These are phyloP conservation scores for Chloroclystis v-ata DNA, from an alignment of 2,888 invertebrate genomes.

Conservation along the genomic window DNA sequence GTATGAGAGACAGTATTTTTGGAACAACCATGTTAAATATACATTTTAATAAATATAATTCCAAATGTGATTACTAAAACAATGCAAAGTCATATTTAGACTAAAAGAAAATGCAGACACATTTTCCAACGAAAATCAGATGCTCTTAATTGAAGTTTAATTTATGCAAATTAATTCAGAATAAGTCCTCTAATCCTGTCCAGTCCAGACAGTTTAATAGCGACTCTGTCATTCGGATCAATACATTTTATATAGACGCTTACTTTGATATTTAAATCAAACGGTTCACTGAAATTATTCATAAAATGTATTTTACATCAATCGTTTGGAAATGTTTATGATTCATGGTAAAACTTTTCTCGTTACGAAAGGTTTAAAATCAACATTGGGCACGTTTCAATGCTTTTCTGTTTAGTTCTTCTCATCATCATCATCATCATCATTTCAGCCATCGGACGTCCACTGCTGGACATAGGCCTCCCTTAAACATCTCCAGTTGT, in stretches of 20 bases:
- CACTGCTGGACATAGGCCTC: too few relatives aligned
- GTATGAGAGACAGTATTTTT: too few relatives aligned
- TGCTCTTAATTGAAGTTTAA: constrained; percentile 18
- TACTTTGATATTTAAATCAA: constrained; percentile 3
- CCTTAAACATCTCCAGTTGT: too few relatives aligned
- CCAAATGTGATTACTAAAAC: too few relatives aligned
- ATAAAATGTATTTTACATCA: constrained; percentile 3
- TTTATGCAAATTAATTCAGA: constrained; percentile 32
- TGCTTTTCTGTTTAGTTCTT: background rate
- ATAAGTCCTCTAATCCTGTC: constrained; percentile 31
- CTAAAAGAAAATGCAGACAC: background rate
- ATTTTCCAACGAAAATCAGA: constrained; percentile 8
- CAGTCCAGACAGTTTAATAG: constrained; percentile 34
- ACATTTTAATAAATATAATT: too few relatives aligned
- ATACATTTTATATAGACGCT: constrained; percentile 9
- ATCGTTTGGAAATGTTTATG: constrained; percentile 3
- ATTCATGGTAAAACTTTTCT: constrained; percentile 5
- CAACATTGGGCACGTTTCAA: constrained; percentile 1
- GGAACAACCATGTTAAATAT: too few relatives aligned
- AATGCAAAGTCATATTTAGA: too few relatives aligned
- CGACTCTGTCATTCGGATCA: constrained; percentile 15
- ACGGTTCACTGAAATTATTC: background rate
- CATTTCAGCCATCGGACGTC: too few relatives aligned
- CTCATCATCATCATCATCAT: background rate
- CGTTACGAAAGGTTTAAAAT: constrained; percentile 1